Evolutionary conservation across 2,888 invertebrate genomes (phyloP).

Genomic region (Sericinus montela): DNA sequence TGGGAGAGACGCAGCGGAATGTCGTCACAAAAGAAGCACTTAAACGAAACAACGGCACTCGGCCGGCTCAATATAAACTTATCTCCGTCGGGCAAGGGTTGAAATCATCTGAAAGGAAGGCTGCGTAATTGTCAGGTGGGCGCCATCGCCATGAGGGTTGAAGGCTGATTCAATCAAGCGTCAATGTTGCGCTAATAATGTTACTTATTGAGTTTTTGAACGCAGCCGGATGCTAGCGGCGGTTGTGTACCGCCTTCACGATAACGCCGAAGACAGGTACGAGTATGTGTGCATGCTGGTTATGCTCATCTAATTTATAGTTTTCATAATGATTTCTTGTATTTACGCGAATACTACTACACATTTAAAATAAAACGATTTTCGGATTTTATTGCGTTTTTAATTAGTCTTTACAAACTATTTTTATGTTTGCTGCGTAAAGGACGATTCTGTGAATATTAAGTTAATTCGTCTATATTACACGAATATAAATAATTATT

Average conservation of each 20-base stretch:
- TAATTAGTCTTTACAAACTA: no score
- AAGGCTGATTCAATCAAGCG: conserved; percentile 68
- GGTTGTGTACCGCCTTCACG: not conserved
- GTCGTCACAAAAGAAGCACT: conserved; percentile 77
- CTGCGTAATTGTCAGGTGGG: conserved; percentile 65
- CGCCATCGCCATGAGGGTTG: conserved; percentile 48
- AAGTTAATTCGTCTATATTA: no score
- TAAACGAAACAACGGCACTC: conserved; percentile 68
- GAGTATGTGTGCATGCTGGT: no score
- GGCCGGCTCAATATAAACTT: conserved; percentile 77
- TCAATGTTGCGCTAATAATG: conserved; percentile 60
- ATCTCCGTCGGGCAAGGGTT: conserved; percentile 75
- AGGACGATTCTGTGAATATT: no score
- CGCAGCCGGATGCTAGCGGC: conserved; percentile 36
- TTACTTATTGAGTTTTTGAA: conserved; percentile 69
- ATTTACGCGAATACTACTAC: no score
- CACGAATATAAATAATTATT: no score
- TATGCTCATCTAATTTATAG: no score
- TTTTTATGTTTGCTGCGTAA: no score
- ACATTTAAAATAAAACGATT: no score
- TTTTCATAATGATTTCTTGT: no score
- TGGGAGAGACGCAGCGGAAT: conserved; percentile 67
- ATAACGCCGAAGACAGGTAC: no score
- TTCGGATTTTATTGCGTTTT: no score
- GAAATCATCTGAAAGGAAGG: conserved; percentile 65